A percentile compares a stretch with the other conserved stretches of the same genome.
phyloP scores from a whole-genome alignment of 2,888 invertebrate genomes.

The Deladenus siricidicola region DNA sequence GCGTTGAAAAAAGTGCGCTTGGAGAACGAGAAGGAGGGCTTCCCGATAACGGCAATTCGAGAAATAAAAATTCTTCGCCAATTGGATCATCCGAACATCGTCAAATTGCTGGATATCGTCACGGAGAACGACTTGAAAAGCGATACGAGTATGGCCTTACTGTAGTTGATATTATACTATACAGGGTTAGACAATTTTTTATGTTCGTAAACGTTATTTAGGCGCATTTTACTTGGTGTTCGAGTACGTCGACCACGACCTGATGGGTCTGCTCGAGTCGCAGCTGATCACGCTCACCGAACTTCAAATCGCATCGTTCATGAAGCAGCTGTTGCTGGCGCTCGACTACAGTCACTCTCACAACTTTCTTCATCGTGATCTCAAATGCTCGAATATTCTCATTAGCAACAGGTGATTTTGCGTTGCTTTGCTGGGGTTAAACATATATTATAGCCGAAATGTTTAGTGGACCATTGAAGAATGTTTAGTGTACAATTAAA shows the following conservation, averaged over 20 bases:
- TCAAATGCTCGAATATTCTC: constrained; percentile 96
- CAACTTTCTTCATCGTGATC: constrained; percentile 94
- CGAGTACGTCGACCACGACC: constrained; percentile 99
- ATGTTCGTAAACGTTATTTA: no score
- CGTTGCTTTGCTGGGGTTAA: not conserved
- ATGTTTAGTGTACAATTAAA: constrained; percentile 10
- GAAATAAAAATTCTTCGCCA: constrained; percentile 96
- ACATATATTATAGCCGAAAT: constrained; percentile 65
- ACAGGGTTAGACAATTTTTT: no score
- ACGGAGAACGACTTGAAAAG: constrained; percentile 68
- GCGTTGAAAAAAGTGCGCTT: constrained; percentile 88
- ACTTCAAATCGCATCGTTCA: constrained; percentile 89
- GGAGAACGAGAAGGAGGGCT: constrained; percentile 90
- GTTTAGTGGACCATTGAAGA: not conserved
- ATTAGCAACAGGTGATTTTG: constrained; percentile 90
- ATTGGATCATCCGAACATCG: constrained; percentile 82
- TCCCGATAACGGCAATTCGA: constrained; percentile 75
- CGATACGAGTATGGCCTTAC: constrained; percentile 5
- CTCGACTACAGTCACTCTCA: constrained; percentile 93
- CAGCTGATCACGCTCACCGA: constrained; percentile 66
- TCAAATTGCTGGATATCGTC: constrained; percentile 91
- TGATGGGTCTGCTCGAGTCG: constrained; percentile 78
- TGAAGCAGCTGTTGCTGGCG: constrained; percentile 89
- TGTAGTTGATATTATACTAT: no score
- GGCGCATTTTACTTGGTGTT: constrained; percentile 96